A percentile compares a stretch with the other conserved stretches of the same genome.
Conservation (phyloP, 2,888 invertebrate species). For the Ommatoiulus sabulosus region DNA sequence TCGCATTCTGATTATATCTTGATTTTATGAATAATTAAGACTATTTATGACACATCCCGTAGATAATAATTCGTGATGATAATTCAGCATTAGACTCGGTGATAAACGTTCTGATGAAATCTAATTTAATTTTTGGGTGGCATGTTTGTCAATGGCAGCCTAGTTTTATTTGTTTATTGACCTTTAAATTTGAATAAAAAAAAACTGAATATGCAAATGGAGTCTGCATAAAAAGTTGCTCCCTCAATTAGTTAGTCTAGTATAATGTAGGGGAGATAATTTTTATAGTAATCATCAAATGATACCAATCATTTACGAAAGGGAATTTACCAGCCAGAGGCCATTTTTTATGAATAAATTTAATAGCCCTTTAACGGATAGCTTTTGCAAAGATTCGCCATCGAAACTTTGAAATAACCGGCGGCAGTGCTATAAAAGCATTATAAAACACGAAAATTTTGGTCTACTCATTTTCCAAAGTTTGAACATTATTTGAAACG, state of each 20-base stretch:
- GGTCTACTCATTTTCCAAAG: no score
- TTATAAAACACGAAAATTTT: no score
- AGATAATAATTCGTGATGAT: background rate
- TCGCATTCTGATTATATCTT: background rate
- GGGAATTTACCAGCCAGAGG: background rate
- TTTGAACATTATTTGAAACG: no score
- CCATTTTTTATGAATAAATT: background rate
- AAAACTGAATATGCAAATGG: background rate
- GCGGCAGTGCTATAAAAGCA: no score
- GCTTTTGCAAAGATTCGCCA: no score
- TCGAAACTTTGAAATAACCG: no score
- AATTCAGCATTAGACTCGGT: background rate
- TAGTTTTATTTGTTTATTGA: background rate
- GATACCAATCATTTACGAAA: background rate
- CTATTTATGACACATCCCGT: background rate
- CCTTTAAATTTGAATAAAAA: background rate
- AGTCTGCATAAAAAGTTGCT: background rate
- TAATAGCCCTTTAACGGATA: no score
- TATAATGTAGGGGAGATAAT: background rate
- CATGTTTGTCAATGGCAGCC: background rate
- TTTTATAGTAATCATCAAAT: background rate
- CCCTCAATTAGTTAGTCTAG: background rate
- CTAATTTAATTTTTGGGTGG: background rate
- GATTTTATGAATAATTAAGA: background rate
- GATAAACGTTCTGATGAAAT: background rate